phyloP scores from a whole-genome alignment of 2,113 vertebrate species.

The Crotalus horridus region DNA sequence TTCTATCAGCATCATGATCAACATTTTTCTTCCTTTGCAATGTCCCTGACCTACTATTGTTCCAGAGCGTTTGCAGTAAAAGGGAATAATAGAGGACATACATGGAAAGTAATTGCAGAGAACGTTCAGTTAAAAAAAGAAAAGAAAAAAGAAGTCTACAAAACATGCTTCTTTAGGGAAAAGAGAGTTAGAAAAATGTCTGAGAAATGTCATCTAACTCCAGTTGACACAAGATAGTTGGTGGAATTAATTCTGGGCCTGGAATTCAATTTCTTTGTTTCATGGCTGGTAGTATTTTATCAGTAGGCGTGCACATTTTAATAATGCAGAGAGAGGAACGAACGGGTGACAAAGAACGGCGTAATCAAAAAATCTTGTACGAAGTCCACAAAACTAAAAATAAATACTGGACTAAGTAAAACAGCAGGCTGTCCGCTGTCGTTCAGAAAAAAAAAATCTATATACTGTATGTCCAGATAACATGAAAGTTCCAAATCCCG shows the following conservation, averaged over 20 bases:
- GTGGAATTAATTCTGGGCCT: not conserved
- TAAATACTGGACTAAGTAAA: not conserved
- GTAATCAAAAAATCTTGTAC: not conserved
- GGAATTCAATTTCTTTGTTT: not conserved
- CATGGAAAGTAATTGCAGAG: not conserved
- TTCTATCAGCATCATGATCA: not conserved
- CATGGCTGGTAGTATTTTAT: not conserved
- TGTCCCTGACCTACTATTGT: not conserved
- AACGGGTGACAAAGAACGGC: not conserved
- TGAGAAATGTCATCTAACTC: not conserved
- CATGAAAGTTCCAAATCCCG: not conserved
- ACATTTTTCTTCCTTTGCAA: not conserved
- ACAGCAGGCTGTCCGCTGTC: no score
- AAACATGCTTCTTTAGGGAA: not conserved
- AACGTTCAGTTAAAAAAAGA: not conserved
- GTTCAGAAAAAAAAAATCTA: not conserved
- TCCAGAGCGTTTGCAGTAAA: not conserved
- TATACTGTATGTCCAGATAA: not conserved
- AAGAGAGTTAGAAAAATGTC: not conserved
- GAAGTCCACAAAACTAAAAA: not conserved
- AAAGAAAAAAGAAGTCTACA: no score
- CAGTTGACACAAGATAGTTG: not conserved
- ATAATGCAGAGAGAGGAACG: not conserved
- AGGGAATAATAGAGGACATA: not conserved
- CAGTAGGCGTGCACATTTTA: not conserved